Base-by-base conservation (phyloP, 2,797 vertebrate genomes). In the Clarias laeviceps region DNA sequence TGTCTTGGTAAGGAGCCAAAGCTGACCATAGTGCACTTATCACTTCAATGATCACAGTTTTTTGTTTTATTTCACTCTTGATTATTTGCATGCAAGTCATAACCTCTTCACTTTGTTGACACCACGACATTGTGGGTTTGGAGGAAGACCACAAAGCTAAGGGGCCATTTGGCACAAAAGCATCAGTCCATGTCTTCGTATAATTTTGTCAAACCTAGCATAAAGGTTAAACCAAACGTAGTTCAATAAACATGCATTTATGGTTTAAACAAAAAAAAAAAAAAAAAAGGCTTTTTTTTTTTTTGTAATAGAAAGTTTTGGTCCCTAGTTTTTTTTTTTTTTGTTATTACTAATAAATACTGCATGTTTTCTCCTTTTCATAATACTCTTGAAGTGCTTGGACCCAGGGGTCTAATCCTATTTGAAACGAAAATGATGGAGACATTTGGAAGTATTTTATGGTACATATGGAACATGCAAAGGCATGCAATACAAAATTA, bases 1-100 rank as follows among this genome's bases (percentile, higher is more conserved):
- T 94, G 95, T 22, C 92, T 96, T 87, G 95, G 97, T 96, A 98
- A 98, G 93, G 96, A 97, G 94, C 96, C 97, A 40, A 78, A 83
- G 40, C 24, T 72, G 22, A 27, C 37, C 64, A 17, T 29, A 59
- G 20, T 78, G 76, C 18, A 62, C 37, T 34, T 61, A 24, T n/a
- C n/a, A 45, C 12, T 74, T 20, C 68, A 11, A 29, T 40, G 9
- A 73, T 74, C 45, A 45, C 12, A 6, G 9, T 14, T 77, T 40
- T 79, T 17, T 45, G 12, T 27, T 24, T 61, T 78, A n/a, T 40
- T 40, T 32, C 4, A 27, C 18, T 17, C 45, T 20, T 66, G 40
- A 66, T 4, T 50, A 50, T 65, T 65, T 27, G 24, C n/a, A 54
- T 29, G 34, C 34, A n/a, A 45, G 32, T 79, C 76, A 61, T n/a